phyloP scores from a whole-genome alignment of 2,888 invertebrate genomes.

The Catotricha subobsoleta region DNA sequence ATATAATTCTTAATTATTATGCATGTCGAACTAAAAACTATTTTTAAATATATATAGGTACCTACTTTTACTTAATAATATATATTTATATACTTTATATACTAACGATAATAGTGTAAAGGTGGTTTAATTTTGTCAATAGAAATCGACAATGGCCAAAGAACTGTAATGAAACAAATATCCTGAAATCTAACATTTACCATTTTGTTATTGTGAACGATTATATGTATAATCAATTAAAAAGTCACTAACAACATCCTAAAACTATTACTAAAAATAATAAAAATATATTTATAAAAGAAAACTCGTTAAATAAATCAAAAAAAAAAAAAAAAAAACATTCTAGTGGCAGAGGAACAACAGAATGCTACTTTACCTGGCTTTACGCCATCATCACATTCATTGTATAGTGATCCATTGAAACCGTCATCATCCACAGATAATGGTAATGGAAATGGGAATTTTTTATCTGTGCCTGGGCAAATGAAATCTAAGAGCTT shows the following conservation, averaged over 20 bases:
- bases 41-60: no score
- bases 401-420: slow-evolving; percentile 15
- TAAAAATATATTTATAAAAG: not conserved
- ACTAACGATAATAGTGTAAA: no score
- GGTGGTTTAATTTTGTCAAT: no score
- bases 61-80: no score
- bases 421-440: slow-evolving; percentile 4
- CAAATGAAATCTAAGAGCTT: slow-evolving; percentile 16
- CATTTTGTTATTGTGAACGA: no score
- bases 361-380: slow-evolving; percentile 17
- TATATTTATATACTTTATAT: no score
- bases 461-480: slow-evolving; percentile 28
- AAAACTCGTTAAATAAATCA: not conserved
- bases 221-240: no score
- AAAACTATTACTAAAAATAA: not conserved
- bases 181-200: no score
- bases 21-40: no score
- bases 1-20: no score
- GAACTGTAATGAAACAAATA: no score
- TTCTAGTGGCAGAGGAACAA: slow-evolving; percentile 23
- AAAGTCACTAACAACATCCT: not conserved
- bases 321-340: not conserved
- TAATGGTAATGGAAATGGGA: slow-evolving; percentile 16
- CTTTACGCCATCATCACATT: slow-evolving; percentile 18
- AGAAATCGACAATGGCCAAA: no score